These are phyloP conservation scores for Phortica variegata DNA, from an alignment of 1,140 invertebrate genomes.

Conservation along the genomic window DNA sequence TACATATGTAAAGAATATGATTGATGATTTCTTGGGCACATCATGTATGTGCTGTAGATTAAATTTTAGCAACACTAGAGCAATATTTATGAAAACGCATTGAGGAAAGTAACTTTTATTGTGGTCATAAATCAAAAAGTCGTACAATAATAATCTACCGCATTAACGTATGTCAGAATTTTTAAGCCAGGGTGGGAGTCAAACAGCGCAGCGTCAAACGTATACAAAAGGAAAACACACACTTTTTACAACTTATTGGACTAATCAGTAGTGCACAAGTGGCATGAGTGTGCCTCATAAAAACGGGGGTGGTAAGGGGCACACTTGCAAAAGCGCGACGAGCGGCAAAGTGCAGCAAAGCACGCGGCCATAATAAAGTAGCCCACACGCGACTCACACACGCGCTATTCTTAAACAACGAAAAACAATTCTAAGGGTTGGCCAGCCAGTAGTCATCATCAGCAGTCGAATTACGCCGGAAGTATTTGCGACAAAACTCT, in stretches of 20 bases:
- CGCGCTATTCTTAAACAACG: background rate
- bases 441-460: too few species aligned
- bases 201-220: too few species aligned
- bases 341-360: conserved; percentile 20
- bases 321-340: background rate
- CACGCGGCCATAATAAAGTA: conserved; percentile 14
- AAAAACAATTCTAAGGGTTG: background rate
- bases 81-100: too few species aligned
- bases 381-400: conserved; percentile 35
- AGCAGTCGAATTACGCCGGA: background rate
- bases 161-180: conserved; percentile 11
- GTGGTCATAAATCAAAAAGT: conserved; percentile 55
- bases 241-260: conserved; percentile 56
- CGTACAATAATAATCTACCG: conserved; percentile 32
- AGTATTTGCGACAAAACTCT: conserved; percentile 15
- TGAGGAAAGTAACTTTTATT: conserved; percentile 9
- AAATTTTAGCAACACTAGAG: too few species aligned
- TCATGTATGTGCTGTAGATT: too few species aligned
- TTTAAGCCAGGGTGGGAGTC: too few species aligned
- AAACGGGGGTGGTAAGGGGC: background rate
- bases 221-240: conserved; percentile 11
- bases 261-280: conserved; percentile 31
- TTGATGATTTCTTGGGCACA: too few species aligned
- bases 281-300: too few species aligned
- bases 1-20: conserved; percentile 16